phyloP scores from a whole-genome alignment of 2,888 invertebrate genomes.

The Monopis laevigella region DNA sequence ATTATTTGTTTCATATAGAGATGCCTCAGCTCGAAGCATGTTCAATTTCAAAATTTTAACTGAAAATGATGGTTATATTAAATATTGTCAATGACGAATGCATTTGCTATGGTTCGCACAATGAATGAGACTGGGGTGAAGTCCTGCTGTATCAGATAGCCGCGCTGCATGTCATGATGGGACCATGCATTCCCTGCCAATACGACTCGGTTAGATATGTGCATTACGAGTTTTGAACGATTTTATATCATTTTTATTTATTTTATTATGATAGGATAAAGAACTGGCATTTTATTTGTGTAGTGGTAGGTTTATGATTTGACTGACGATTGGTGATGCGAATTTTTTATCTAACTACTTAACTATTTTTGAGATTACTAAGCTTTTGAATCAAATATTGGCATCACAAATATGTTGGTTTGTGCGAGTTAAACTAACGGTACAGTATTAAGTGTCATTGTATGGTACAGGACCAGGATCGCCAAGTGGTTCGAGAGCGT shows the following conservation, averaged over 20 bases:
- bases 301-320: not conserved
- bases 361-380: too few relatives aligned
- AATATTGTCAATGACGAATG: constrained; percentile 1
- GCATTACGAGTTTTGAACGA: not conserved
- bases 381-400: not conserved
- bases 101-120: constrained; percentile 39
- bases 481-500: constrained; percentile 67
- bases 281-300: not conserved
- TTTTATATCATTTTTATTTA: too few relatives aligned
- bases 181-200: not conserved
- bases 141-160: not conserved
- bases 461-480: constrained; percentile 58
- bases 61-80: constrained; percentile 20
- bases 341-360: too few relatives aligned
- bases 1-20: constrained; percentile 55
- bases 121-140: constrained; percentile 14
- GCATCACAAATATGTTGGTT: too few relatives aligned
- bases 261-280: too few relatives aligned
- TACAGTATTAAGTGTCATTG: too few relatives aligned
- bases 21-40: constrained; percentile 65
- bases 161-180: not conserved
- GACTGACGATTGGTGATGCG: not conserved
- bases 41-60: constrained; percentile 37
- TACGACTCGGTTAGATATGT: not conserved
- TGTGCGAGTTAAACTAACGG: not conserved